A percentile compares a stretch with the other conserved stretches of the same genome.
Evolutionary conservation across 2,113 vertebrate species (phyloP).

Genomic region (Notothenia coriiceps): DNA sequence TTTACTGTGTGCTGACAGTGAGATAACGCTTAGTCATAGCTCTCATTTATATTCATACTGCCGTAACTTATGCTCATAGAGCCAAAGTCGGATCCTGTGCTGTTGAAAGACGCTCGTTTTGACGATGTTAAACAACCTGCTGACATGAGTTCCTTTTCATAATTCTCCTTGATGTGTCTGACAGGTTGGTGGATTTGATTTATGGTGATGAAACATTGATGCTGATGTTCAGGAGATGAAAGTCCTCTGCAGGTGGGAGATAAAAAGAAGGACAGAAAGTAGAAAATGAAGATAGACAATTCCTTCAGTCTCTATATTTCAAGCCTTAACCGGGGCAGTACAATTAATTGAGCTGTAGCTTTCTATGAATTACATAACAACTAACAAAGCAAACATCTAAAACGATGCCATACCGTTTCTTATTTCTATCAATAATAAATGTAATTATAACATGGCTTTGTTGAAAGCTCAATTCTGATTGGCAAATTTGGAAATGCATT

Average conservation of each 20-base stretch:
- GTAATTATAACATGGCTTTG: too few relatives aligned
- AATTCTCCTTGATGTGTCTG: conserved; percentile 47
- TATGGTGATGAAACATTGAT: conserved; percentile 54
- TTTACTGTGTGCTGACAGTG: conserved; percentile 31
- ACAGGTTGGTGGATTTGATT: conserved; percentile 51
- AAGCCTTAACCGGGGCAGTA: too few relatives aligned
- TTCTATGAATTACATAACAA: not conserved
- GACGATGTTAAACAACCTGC: conserved; percentile 20
- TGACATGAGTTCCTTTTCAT: conserved; percentile 27
- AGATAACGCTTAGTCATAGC: conserved; percentile 56
- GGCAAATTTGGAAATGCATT: too few relatives aligned
- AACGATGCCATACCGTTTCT: not conserved
- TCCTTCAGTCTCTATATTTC: not conserved
- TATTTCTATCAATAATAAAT: not conserved
- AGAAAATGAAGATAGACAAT: conserved; percentile 1
- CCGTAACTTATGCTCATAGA: conserved; percentile 55
- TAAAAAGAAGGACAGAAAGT: not conserved
- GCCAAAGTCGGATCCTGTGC: conserved; percentile 26
- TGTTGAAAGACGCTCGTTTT: not conserved
- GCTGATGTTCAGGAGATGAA: conserved; percentile 57
- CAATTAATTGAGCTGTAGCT: not conserved
- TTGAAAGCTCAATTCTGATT: too few relatives aligned
- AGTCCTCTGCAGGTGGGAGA: conserved; percentile 32
- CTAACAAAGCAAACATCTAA: not conserved
- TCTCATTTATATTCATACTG: conserved; percentile 60